Conservation (phyloP, 92 coral and sea anemone species). For the Montipora capitata region DNA sequence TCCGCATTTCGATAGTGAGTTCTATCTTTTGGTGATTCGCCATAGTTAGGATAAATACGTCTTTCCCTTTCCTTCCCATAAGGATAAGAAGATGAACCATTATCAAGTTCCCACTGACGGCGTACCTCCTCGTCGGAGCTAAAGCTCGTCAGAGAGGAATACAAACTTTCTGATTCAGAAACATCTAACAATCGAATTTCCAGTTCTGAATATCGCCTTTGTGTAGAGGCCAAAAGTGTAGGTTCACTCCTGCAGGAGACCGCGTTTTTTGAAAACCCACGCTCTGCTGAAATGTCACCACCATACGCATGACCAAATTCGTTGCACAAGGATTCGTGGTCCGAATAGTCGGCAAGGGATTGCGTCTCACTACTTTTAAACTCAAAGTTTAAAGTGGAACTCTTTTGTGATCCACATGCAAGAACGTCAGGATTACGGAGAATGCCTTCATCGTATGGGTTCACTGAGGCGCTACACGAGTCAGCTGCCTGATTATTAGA, state of each 20-base stretch:
- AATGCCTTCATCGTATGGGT: neutral
- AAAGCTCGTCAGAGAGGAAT: constrained; percentile 69
- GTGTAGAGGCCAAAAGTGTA: constrained; percentile 25
- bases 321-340: neutral
- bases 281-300: constrained; percentile 16
- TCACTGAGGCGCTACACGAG: neutral
- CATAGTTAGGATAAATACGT: neutral
- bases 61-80: neutral
- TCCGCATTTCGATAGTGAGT: neutral
- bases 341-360: neutral
- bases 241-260: constrained; percentile 19
- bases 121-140: constrained; percentile 36
- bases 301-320: neutral
- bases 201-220: neutral
- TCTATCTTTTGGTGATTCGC: neutral
- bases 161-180: constrained; percentile 69
- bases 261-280: constrained; percentile 3
- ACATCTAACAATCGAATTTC: neutral
- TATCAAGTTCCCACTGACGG: neutral
- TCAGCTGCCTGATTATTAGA: neutral
- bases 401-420: constrained; percentile 16
- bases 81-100: neutral
- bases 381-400: neutral
- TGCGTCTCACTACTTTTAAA: neutral
- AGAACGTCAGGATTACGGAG: neutral